Conservation (phyloP, 2,888 invertebrate genomes). For the Alloscopus bannaensis region DNA sequence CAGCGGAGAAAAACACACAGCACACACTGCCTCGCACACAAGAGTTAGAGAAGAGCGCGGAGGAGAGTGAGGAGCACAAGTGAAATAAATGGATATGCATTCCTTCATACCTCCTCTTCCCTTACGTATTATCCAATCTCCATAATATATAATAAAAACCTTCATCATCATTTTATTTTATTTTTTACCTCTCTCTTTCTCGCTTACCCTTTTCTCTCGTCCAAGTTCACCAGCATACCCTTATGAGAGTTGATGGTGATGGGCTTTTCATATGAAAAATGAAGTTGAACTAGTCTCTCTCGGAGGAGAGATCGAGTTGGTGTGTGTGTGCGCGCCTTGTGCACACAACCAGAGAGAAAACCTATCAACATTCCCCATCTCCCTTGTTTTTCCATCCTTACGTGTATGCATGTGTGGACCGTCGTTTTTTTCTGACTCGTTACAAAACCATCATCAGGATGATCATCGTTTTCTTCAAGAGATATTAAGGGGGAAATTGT, state of each 20-base stretch:
- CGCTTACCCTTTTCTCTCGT: too few relatives aligned
- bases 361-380: not conserved
- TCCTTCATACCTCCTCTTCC: conserved; percentile 9
- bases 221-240: too few relatives aligned
- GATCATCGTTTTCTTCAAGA: not conserved
- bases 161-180: not conserved
- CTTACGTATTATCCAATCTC: not conserved
- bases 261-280: too few relatives aligned
- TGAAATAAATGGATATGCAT: conserved; percentile 28
- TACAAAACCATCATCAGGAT: too few relatives aligned
- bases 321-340: conserved; percentile 1
- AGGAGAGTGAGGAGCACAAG: not conserved
- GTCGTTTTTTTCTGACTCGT: not conserved
- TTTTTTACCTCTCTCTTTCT: conserved; percentile 3
- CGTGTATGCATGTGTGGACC: not conserved
- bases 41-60: not conserved
- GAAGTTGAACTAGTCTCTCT: conserved; percentile 1
- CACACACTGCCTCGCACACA: not conserved
- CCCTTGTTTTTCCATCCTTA: not conserved
- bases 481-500: conserved; percentile 5
- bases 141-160: not conserved
- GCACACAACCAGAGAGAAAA: too few relatives aligned
- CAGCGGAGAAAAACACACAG: not conserved
- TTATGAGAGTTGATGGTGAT: too few relatives aligned
- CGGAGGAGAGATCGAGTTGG: too few relatives aligned